Conservation (phyloP, 2,888 invertebrate genomes). For the Lasioglossum malachurum region DNA sequence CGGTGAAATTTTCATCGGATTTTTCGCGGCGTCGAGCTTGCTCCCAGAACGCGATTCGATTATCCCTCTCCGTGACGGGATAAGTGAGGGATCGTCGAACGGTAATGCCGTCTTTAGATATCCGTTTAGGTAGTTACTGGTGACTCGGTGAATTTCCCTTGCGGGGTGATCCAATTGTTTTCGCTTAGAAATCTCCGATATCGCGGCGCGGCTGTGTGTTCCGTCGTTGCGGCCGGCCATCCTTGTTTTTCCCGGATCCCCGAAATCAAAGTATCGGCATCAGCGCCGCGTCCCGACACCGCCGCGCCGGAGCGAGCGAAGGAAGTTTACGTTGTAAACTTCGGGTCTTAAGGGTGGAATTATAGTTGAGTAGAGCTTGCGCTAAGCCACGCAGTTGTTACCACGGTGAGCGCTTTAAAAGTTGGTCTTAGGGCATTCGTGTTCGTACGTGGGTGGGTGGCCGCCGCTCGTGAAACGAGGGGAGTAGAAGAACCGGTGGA, state of each 20-base stretch:
- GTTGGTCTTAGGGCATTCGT: slow-evolving; percentile 73
- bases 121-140: slow-evolving; percentile 25
- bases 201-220: background rate
- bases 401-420: slow-evolving; percentile 81
- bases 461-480: background rate
- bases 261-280: slow-evolving; percentile 70
- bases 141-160: slow-evolving; percentile 45
- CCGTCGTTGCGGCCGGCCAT: background rate
- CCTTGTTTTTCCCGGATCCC: slow-evolving; percentile 49
- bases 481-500: background rate
- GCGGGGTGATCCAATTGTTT: slow-evolving; percentile 57
- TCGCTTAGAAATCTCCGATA: slow-evolving; percentile 51
- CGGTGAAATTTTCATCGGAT: background rate
- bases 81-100: slow-evolving; percentile 5
- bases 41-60: background rate
- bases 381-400: slow-evolving; percentile 75
- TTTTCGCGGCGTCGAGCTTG: background rate
- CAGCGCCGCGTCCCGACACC: slow-evolving; percentile 40
- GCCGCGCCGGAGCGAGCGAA: slow-evolving; percentile 56
- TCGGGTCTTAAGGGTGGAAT: slow-evolving; percentile 79
- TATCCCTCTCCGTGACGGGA: background rate
- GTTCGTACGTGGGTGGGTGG: slow-evolving; percentile 43
- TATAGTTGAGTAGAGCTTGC: slow-evolving; percentile 74
- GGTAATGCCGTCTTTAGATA: slow-evolving; percentile 28
- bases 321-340: slow-evolving; percentile 80